Base-by-base conservation (phyloP, 2,113 vertebrate genomes). In the Varanus komodoensis region DNA sequence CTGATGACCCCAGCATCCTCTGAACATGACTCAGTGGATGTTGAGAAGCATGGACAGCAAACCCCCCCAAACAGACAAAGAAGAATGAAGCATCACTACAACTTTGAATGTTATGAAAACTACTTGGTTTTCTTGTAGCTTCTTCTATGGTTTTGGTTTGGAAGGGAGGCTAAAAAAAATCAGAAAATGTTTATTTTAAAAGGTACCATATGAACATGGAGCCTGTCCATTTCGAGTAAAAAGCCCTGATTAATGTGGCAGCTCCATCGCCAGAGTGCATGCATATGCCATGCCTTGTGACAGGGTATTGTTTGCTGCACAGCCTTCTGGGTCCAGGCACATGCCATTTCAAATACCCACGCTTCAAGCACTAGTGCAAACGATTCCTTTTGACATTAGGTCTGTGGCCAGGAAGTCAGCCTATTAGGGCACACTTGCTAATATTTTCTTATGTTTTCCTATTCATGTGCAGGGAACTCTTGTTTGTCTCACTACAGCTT, bases 261-360 rank as follows among this genome's bases (percentile, higher is more conserved):
- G 86, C 87, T 95, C 86, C 84, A 81, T 87, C 92, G 92, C 94
- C 93, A 44, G 92, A 23, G 38, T 91, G 29, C 93, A 93, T 86
- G 57, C 93, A 96, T 93, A 94, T 93, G 95, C 90, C 93, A 84
- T 89, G 68, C 93, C 64, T 8, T 86, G 90, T 86, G 95, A 95
- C 75, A 93, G n/a, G 87, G 68, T 68, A 87, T 15, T 96, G 91
- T 90, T 93, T 78, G 29, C 88, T 92, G 64, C 81, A 79, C 50
- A 94, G 82, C 91, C 89, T 96, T 94, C 92, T 94, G 93, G 92
- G 87, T 93, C 89, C 87, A 94, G 94, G 95, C 93, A 91, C 90
- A 93, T 89, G 94, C 50, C 94, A 89, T 89, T 95, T 93, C 92
- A 25, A 32, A 94, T 94, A 96, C 91, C 34, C 77, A 89, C 79